Base-by-base conservation (phyloP, 1,140 invertebrate genomes). In the Tetramorium simillimum region DNA sequence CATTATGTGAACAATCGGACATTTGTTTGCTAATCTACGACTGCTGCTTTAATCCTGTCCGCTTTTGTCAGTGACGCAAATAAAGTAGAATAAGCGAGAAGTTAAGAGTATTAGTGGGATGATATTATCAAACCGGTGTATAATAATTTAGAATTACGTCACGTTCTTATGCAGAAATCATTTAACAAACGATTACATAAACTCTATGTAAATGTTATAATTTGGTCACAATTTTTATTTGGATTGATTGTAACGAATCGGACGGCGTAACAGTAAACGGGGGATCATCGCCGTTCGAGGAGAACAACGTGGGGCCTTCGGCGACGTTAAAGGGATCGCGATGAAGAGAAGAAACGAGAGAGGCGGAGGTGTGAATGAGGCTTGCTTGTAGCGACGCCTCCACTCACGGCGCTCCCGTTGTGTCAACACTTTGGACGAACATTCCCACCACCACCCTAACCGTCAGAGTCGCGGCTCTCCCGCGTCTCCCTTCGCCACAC, bases 331-430 rank as follows among this genome's bases (percentile, higher is more conserved):
- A 70, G 82, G 49, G 78, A 84, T 75, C 81, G n/a, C 49, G 86
- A 76, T 76, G 89, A 77, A 33, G 53, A 75, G 88, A 86, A 82
- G 85, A 85, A 87, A 86, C 81, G 82, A 77, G 89, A 90, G 80
- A 90, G 92, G 92, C 92, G 92, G 93, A 94, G 93, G 93, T 94
- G 93, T 91, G 92, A 94, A 94, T 91, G 90, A 93, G 90, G 46
- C 78, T 81, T 70, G 88, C 87, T 84, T 92, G 91, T 89, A 90
- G 90, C 46, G 85, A 92, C 91, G 92, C 91, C 91, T 92, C 90
- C 90, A 92, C 86, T 89, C 90, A 84, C 85, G 86, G 69, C 87
- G 81, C 81, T 91, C 89, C 91, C 87, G 87, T 86, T 90, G 86
- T 92, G 92, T 93, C 92, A 93, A 93, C 92, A 93, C 92, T 90